These are phyloP conservation scores for Sphaeridia pumilis DNA, from an alignment of 2,888 invertebrate genomes.

Conservation along the genomic window DNA sequence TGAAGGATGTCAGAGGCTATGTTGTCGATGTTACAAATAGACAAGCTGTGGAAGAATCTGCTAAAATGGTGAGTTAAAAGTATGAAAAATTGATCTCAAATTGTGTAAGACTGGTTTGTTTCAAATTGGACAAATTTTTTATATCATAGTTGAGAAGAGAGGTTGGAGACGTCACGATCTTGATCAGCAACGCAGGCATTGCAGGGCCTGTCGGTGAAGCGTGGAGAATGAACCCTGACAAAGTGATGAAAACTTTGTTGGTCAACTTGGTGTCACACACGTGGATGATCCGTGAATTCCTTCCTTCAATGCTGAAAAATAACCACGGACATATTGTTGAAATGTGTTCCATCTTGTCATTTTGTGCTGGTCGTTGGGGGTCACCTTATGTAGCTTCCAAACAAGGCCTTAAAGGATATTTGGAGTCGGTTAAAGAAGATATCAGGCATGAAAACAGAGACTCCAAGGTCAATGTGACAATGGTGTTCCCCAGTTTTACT, in stretches of 20 bases:
- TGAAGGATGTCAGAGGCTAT: not conserved
- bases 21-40: not conserved
- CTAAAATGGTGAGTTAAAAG: not conserved
- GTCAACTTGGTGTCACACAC: not conserved
- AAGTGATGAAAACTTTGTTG: not conserved
- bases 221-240: not conserved
- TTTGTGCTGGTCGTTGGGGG: not conserved
- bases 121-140: too few species aligned
- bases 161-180: not conserved
- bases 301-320: not conserved
- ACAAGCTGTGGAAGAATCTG: not conserved
- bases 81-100: too few species aligned
- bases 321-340: not conserved
- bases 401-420: not conserved
- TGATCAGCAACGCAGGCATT: slow-evolving; percentile 5
- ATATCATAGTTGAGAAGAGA: slow-evolving; percentile 40
- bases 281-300: not conserved
- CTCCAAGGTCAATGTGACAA: not conserved
- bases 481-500: not conserved
- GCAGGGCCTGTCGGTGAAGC: not conserved
- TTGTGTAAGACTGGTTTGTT: too few species aligned
- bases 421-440: not conserved
- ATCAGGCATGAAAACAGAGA: not conserved
- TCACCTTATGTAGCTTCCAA: not conserved
- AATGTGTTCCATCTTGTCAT: not conserved